Evolutionary conservation across 2,113 vertebrate genomes (phyloP), one percentile per base, ranked within the genome.

Genomic region (Hassar affinis): DNA sequence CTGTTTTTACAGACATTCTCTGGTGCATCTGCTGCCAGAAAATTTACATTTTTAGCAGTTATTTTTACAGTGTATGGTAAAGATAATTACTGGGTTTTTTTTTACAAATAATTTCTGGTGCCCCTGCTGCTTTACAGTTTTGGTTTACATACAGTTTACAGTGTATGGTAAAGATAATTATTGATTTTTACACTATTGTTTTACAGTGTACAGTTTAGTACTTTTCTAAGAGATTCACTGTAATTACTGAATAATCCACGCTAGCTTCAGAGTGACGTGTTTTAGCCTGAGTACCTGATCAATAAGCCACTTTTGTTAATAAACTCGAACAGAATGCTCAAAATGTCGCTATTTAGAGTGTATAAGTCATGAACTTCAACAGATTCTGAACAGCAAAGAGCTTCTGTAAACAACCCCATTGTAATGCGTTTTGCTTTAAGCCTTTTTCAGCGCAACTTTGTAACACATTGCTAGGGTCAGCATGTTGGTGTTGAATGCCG

Each of bases 401-500:
- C 45, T 47, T 27, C 25, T 49, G 38, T 49, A 27, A 47, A 71
- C 25, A 47, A n/a, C 8, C 11, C 9, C 2, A 6, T 25, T 69
- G 20, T 69, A 69, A 22, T 35, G 0, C 49, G 72, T 1, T 20
- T 7, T 33, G 18, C 69, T 47, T 47, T 10, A 6, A 22, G 18
- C 22, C 17, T 15, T 62, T 76, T 76, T 47, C 15, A 49, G 22
- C 49, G 45, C 11, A 61, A 75, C 27, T 69, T 49, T 47, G n/a
- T 80, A 45, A 3, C 38, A 6, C 33, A 33, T n/a, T 51, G 57
- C 77, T 27, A 66, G 47, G 54, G n/a, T 64, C 38, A 80, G 59
- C 64, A 8, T 42, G 78, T 57, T 77, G 33, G 56, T 42, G 81
- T 66, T 77, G 33, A 66, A 80, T 74, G 81, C 22, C 6, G 35